phyloP scores from a whole-genome alignment of 1,140 invertebrate species.

The Eueides isabella region DNA sequence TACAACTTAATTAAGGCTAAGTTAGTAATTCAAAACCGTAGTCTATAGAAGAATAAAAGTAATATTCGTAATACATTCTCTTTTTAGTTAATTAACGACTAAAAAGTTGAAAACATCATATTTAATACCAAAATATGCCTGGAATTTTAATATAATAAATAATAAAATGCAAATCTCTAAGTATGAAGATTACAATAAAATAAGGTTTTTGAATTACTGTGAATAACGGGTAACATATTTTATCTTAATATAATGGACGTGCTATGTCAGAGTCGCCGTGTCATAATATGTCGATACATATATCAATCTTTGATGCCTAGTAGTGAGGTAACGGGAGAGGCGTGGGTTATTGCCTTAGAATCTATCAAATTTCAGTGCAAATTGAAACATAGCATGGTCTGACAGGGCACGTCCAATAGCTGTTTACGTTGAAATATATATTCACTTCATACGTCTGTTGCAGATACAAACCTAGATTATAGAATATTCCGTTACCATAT shows the following conservation, averaged over 20 bases:
- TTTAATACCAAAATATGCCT: neutral
- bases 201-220: neutral
- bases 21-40: neutral
- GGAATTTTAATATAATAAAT: neutral
- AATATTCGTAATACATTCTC: no score
- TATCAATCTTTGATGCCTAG: neutral
- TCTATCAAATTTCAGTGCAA: slow-evolving; percentile 11
- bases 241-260: neutral
- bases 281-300: neutral
- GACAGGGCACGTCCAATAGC: neutral
- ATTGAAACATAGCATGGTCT: slow-evolving; percentile 2
- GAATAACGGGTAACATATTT: neutral
- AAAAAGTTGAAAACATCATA: no score
- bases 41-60: no score
- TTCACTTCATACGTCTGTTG: neutral
- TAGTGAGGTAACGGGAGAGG: neutral
- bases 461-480: neutral
- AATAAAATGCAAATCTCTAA: neutral
- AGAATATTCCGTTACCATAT: neutral
- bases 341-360: neutral
- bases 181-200: neutral
- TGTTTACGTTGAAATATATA: neutral
- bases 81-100: no score
- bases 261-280: neutral
- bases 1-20: neutral